phyloP scores from a whole-genome alignment of 2,888 invertebrate genomes.

The Leptopilina myrica region DNA sequence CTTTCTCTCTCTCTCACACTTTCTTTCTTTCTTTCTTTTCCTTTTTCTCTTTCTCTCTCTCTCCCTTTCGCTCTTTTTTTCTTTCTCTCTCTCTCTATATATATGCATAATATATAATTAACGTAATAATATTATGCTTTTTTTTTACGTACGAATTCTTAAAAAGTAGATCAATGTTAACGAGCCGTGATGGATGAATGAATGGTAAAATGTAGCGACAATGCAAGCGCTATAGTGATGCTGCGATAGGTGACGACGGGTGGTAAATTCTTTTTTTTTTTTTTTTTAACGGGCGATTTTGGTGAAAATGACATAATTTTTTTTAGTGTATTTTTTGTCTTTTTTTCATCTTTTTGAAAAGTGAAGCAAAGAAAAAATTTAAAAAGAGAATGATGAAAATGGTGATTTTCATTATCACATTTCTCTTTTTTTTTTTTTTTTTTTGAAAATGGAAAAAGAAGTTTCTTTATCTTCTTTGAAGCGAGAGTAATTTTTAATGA shows the following conservation, averaged over 20 bases:
- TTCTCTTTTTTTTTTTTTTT: no score
- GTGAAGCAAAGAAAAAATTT: not conserved
- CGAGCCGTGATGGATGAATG: slow-evolving; percentile 74
- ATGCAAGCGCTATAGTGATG: slow-evolving; percentile 73
- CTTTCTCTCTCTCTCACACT: not conserved
- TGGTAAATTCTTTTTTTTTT: slow-evolving; percentile 48
- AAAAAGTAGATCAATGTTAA: slow-evolving; percentile 73
- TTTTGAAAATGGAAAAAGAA: no score
- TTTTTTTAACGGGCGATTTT: slow-evolving; percentile 46
- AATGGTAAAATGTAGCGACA: slow-evolving; percentile 59
- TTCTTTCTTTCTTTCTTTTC: not conserved
- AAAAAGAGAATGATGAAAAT: not conserved
- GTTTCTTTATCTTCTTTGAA: no score
- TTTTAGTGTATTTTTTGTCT: not conserved
- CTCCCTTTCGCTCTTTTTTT: not conserved
- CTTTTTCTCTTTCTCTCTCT: not conserved
- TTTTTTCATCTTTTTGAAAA: not conserved
- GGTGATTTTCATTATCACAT: no score
- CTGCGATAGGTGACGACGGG: slow-evolving; percentile 70
- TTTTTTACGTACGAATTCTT: slow-evolving; percentile 70
- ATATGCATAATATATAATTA: slow-evolving; percentile 56
- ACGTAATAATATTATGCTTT: slow-evolving; percentile 65
- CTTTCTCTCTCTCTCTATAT: slow-evolving; percentile 16
- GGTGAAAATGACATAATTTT: slow-evolving; percentile 43
- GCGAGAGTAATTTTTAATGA: no score